Percentiles rank a stretch among this genome's conserved stretches.
Conservation (phyloP, 2,888 invertebrate genomes). For the Ganaspis brasiliensis region DNA sequence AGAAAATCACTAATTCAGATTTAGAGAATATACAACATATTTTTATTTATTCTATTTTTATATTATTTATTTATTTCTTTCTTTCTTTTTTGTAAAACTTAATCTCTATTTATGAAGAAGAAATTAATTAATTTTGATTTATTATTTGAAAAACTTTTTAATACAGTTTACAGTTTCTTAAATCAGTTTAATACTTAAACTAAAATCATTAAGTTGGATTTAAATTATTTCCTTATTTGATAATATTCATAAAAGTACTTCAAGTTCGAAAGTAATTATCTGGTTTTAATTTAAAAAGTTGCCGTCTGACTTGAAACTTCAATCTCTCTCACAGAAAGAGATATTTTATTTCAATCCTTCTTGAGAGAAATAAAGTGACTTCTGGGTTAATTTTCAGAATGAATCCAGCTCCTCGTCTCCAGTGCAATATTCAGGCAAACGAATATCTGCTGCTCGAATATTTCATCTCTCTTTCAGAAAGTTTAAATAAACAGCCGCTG, state of each 20-base stretch:
- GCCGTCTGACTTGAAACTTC: background rate
- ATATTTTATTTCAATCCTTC: conserved; percentile 37
- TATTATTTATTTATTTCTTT: no score
- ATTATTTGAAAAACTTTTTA: no score
- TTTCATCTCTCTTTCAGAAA: conserved; percentile 13
- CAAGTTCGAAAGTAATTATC: conserved; percentile 21
- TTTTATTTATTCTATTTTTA: no score
- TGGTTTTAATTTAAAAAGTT: conserved; percentile 26
- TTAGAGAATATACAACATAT: no score
- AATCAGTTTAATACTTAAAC: background rate
- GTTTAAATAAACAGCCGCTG: conserved; percentile 19
- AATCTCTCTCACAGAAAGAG: conserved; percentile 7
- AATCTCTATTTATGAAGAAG: no score
- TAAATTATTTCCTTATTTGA: background rate
- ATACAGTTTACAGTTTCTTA: no score
- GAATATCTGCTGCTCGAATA: conserved; percentile 4
- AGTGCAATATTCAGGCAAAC: conserved; percentile 20
- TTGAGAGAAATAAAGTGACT: conserved; percentile 28
- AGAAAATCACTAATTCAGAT: no score
- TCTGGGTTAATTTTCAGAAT: conserved; percentile 34
- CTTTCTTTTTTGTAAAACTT: no score
- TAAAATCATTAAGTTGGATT: background rate
- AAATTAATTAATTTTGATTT: no score
- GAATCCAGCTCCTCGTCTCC: conserved; percentile 7
- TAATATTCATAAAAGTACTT: background rate